These are phyloP conservation scores for Rhyzopertha dominica DNA, from an alignment of 1,140 invertebrate species.

Conservation along the genomic window DNA sequence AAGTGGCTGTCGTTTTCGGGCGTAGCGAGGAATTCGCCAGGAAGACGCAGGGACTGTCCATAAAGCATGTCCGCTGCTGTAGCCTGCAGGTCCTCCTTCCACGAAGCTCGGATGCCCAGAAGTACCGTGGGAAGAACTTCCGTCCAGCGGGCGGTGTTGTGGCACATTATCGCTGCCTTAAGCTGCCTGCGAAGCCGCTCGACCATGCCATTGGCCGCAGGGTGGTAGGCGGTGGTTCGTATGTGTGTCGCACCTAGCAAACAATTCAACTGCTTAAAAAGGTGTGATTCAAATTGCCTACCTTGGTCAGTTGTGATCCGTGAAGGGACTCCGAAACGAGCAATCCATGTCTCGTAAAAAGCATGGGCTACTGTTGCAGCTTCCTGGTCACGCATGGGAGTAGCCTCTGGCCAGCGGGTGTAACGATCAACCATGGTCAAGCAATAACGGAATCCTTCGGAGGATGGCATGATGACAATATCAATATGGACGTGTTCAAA, in stretches of 20 bases:
- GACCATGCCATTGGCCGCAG: slow-evolving; percentile 40
- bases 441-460: slow-evolving; percentile 5
- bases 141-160: slow-evolving; percentile 33
- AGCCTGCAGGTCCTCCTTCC: slow-evolving; percentile 39
- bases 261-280: slow-evolving; percentile 23
- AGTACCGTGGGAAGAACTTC: slow-evolving; percentile 42
- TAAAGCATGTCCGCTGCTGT: slow-evolving; percentile 39
- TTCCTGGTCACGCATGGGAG: slow-evolving; percentile 30
- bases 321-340: slow-evolving; percentile 15
- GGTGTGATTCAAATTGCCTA: slow-evolving; percentile 35
- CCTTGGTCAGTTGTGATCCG: slow-evolving; percentile 40
- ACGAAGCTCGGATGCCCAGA: slow-evolving; percentile 38
- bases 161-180: slow-evolving; percentile 40
- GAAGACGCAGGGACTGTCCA: slow-evolving; percentile 32
- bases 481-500: slow-evolving; percentile 38
- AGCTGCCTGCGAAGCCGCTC: slow-evolving; percentile 43
- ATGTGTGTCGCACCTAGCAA: slow-evolving; percentile 25
- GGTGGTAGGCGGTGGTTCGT: slow-evolving; percentile 42
- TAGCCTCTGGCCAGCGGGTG: slow-evolving; percentile 44
- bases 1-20: no score
- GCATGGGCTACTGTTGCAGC: slow-evolving; percentile 11
- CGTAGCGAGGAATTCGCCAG: slow-evolving; percentile 44
- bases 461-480: not conserved
- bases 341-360: slow-evolving; percentile 28
- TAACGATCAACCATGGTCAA: slow-evolving; percentile 38